phyloP scores from a whole-genome alignment of 2,797 vertebrate genomes.

The Champsocephalus gunnari region DNA sequence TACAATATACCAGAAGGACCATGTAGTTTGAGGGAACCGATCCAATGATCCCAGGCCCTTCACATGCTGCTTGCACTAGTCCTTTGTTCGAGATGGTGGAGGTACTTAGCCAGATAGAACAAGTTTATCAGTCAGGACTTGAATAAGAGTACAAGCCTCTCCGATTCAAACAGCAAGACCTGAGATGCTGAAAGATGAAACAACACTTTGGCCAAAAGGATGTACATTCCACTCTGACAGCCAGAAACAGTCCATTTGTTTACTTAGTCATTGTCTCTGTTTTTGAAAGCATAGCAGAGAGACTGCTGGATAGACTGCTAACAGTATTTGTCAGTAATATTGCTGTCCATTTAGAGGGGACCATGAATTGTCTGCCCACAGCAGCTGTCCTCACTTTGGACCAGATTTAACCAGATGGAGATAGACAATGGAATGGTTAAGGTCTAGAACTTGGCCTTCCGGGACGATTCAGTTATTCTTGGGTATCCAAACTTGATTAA shows the following conservation, averaged over 20 bases:
- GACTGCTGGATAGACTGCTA: neutral
- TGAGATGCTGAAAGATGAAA: constrained; percentile 8
- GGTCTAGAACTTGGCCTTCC: constrained; percentile 10
- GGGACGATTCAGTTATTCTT: neutral
- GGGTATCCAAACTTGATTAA: neutral
- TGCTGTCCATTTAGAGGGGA: constrained; percentile 8
- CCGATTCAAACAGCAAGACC: constrained; percentile 28
- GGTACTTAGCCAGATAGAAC: constrained; percentile 28
- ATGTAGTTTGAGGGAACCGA: neutral
- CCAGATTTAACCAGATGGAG: neutral
- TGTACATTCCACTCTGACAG: neutral
- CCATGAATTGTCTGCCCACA: neutral
- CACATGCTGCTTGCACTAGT: constrained; percentile 40
- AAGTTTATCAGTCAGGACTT: constrained; percentile 46
- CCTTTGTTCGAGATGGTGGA: constrained; percentile 27
- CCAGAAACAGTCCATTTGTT: constrained; percentile 8
- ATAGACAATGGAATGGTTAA: neutral
- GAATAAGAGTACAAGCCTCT: constrained; percentile 39
- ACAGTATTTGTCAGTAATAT: neutral
- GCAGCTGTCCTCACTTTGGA: constrained; percentile 16
- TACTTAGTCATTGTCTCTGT: neutral
- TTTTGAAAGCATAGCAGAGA: constrained; percentile 1
- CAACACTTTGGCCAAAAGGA: constrained; percentile 12
- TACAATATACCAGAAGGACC: neutral
- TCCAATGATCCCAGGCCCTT: constrained; percentile 6